Conservation (phyloP, 2,113 vertebrate species). For the Engraulis encrasicolus region DNA sequence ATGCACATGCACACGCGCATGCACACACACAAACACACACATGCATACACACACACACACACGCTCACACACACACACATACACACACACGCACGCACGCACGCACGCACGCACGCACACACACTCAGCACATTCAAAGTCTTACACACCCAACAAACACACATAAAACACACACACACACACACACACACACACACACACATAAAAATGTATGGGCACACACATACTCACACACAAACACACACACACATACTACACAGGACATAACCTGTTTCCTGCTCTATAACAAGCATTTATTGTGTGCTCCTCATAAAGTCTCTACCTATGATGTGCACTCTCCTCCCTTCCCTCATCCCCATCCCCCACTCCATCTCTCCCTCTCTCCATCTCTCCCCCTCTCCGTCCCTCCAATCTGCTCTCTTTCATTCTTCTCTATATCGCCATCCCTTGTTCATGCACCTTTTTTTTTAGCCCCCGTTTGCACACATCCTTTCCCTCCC, state of each 20-base stretch:
- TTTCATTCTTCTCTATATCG: no score
- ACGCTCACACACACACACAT: neutral
- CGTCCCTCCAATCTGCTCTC: neutral
- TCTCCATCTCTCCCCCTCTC: neutral
- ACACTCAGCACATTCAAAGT: neutral
- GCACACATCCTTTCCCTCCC: no score
- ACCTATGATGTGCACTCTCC: constrained; percentile 72
- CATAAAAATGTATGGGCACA: neutral
- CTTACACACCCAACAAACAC: neutral
- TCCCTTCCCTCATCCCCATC: neutral
- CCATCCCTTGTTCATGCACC: no score
- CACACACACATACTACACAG: constrained; percentile 66
- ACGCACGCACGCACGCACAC: neutral
- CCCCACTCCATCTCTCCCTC: neutral
- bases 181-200: constrained; percentile 1
- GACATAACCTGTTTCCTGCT: constrained; percentile 67
- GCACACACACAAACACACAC: no score
- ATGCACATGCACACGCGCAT: no score
- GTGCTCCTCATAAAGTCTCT: constrained; percentile 76
- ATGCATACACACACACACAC: neutral
- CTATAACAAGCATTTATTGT: constrained; percentile 76
- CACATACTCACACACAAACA: constrained; percentile 7
- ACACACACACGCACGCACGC: neutral
- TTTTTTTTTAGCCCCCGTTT: no score
- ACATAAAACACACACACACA: neutral